A percentile compares a stretch with the other conserved stretches of the same genome.
phyloP scores from a whole-genome alignment of 2,888 invertebrate genomes.

The Nomada goodeniana region DNA sequence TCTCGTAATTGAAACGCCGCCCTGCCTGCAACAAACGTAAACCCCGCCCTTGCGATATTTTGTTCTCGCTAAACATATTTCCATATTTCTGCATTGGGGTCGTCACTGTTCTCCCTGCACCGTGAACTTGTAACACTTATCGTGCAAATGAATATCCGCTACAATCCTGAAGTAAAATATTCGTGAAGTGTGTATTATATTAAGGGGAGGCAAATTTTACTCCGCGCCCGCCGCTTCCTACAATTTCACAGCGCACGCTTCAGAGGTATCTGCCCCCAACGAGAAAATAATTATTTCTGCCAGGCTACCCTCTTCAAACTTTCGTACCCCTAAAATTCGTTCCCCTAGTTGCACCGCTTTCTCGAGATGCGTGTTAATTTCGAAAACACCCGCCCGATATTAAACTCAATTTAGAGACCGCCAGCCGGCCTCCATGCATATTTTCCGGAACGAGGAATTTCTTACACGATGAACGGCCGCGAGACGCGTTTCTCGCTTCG shows the following conservation, averaged over 20 bases:
- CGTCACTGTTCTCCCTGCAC: too few species aligned
- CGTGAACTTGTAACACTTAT: too few species aligned
- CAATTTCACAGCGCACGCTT: not conserved
- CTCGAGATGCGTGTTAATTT: constrained; percentile 12
- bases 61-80: not conserved
- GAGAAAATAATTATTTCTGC: not conserved
- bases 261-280: not conserved
- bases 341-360: not conserved
- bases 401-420: constrained; percentile 37
- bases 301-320: not conserved
- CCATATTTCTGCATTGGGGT: too few species aligned
- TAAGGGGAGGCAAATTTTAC: not conserved
- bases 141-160: not conserved
- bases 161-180: not conserved
- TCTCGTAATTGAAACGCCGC: constrained; percentile 39
- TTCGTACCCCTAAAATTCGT: constrained; percentile 24
- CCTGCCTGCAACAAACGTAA: constrained; percentile 29
- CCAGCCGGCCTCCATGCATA: not conserved
- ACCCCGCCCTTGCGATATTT: constrained; percentile 4
- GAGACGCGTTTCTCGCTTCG: not conserved
- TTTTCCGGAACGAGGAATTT: not conserved
- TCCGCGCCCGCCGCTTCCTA: too few species aligned
- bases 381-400: constrained; percentile 17
- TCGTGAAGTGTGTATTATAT: not conserved
- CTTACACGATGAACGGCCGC: not conserved